A percentile compares a stretch with the other conserved stretches of the same genome.
Conservation (phyloP, 30 jellyfish, hydroid and myxozoan species). For the Phacellophora camtschatica region DNA sequence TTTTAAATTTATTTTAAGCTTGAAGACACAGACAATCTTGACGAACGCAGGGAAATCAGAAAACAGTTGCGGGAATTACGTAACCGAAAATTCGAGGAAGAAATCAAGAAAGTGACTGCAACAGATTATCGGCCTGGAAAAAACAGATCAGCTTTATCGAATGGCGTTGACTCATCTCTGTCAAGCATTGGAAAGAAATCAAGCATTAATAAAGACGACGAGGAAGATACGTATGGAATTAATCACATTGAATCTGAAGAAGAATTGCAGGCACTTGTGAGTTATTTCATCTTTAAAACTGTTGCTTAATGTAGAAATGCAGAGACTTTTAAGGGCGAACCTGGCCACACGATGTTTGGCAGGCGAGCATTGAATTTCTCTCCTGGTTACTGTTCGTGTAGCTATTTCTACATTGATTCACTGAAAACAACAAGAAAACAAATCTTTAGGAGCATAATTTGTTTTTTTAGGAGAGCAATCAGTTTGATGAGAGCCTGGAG, state of each 20-base stretch:
- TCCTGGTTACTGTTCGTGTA: no score
- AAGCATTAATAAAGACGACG: constrained; percentile 56
- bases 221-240: constrained; percentile 84
- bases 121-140: constrained; percentile 73
- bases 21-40: constrained; percentile 85
- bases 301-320: not conserved
- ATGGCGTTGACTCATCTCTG: constrained; percentile 70
- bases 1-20: no score
- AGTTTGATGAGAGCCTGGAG: no score
- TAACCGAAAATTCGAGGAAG: constrained; percentile 90
- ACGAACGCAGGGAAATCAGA: constrained; percentile 94
- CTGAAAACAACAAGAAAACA: no score
- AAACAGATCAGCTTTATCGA: constrained; percentile 42
- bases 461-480: no score
- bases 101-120: constrained; percentile 80
- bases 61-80: constrained; percentile 86
- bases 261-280: constrained; percentile 90
- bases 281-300: not conserved
- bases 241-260: constrained; percentile 74
- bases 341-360: not conserved
- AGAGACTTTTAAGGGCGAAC: not conserved
- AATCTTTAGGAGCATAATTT: no score
- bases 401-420: no score
- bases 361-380: not conserved
- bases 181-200: constrained; percentile 43